These are phyloP conservation scores for Drosophila pegasa DNA, from an alignment of 2,888 invertebrate species.

Conservation along the genomic window DNA sequence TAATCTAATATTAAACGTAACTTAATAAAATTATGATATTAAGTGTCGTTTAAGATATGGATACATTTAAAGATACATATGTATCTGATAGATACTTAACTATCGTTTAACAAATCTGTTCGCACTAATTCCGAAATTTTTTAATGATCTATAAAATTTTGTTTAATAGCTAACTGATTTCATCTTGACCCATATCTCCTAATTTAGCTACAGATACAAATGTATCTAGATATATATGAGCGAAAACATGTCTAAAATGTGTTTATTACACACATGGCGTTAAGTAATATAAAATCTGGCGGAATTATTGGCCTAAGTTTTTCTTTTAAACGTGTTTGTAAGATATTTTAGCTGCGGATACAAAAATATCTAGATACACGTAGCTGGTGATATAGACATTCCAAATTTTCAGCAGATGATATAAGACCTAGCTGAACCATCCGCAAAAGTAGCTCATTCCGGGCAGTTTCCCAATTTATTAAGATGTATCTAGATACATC, in stretches of 20 bases:
- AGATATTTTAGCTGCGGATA: not conserved
- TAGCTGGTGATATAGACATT: not conserved
- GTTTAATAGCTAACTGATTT: conserved; percentile 6
- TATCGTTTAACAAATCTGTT: not conserved
- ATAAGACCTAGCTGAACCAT: not conserved
- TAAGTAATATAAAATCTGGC: not conserved
- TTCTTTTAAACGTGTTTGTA: not conserved
- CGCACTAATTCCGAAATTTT: not conserved
- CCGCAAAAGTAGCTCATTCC: conserved; percentile 2
- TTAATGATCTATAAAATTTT: conserved; percentile 4
- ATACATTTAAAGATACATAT: not conserved
- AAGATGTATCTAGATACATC: conserved; percentile 28
- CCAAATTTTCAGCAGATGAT: not conserved
- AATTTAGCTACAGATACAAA: not conserved
- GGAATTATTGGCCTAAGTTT: not conserved
- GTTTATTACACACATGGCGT: not conserved
- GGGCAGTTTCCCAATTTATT: conserved; percentile 1
- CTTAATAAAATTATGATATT: not conserved
- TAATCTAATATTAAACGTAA: too few species aligned
- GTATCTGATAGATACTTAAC: not conserved
- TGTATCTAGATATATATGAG: not conserved
- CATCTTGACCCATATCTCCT: conserved; percentile 4
- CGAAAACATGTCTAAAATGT: not conserved
- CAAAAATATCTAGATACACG: not conserved
- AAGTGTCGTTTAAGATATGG: not conserved